Base-by-base conservation (phyloP, 1,140 invertebrate species). In the Polypedilum vanderplanki region DNA sequence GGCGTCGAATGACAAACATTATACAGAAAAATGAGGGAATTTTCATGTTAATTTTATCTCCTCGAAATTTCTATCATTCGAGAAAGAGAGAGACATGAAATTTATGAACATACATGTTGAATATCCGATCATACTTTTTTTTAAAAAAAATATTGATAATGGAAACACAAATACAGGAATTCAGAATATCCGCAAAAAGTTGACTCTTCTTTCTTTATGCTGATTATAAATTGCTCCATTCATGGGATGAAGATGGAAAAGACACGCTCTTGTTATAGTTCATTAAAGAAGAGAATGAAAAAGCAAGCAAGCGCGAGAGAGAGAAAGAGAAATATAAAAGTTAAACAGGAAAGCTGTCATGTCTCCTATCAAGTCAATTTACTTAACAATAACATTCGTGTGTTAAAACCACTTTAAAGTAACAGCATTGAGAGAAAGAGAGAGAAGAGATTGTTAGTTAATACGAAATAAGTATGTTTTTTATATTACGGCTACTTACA, bases 331-430 rank as follows among this genome's bases (percentile, higher is more conserved):
- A 46, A n/a, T n/a, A n/a, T n/a, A 46, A 46, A 46, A 46, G 41
- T 46, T 46, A 46, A 46, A 46, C 41, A 46, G 41, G 41, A 46
- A 46, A 46, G 15, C n/a, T 46, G 41, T 46, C 41, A 46, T 46
- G 41, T 46, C 41, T 46, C 41, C 41, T 46, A 46, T 46, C 41
- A 46, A 46, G 41, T 46, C 41, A 46, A 46, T 46, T 46, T 46
- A 46, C 41, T 46, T 46, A 46, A 46, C 41, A 46, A 46, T 46
- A 46, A 46, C 41, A 46, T 46, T 46, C 41, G 41, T 46, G 41
- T 46, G 41, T 46, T 10, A 46, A 46, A 46, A 46, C n/a, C n/a
- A n/a, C n/a, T n/a, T n/a, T n/a, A n/a, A n/a, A n/a, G n/a, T n/a
- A 46, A 15, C 41, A 46, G 41, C 15, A 46, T 10, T 10, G 41